Base-by-base conservation (phyloP, 2,113 vertebrate species). In the Oplegnathus fasciatus region DNA sequence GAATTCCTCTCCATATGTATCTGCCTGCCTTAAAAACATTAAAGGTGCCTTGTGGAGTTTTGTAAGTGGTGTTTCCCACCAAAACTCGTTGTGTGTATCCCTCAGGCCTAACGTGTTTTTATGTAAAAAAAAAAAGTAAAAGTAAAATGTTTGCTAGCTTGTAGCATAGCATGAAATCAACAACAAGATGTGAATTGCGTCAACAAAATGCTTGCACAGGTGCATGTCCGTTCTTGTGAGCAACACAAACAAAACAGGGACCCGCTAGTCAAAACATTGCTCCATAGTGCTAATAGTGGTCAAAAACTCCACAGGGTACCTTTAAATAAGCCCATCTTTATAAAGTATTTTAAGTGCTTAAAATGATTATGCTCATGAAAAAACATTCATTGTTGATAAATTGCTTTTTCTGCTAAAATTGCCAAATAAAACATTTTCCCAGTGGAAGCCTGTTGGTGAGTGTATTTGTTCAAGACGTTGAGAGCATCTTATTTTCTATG, bases 371-470 rank as follows among this genome's bases (percentile, higher is more conserved):
- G 9, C 6, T 52, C 24, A 18, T 24, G 9, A 32, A 5, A 26
- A 46, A 64, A 44, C 42, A 44, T 68, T 44, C 69, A 34, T 78
- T 84, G 58, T 48, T 65, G 28, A 46, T 28, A 58, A 44, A 11
- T 46, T 0, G 0, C 57, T 42, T 44, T 0, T n/a, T 64, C 50
- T 70, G 46, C 9, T 26, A 60, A 77, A 58, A 32, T 15, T 66
- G 24, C 22, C 37, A 66, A 88, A 86, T 87, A 85, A 81, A 86
- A 46, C 6, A 26, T 69, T 55, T 58, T 20, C 1, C 13, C 50
- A 60, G 13, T 50, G 13, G 5, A 66, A 32, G 65, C 64, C 28
- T 73, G 67, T 78, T n/a, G 0, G 11, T 9, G n/a, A 40, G 2
- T 13, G 30, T n/a, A 24, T 60, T 46, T 77, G 20, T 44, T 54